A percentile compares a stretch with the other conserved stretches of the same genome.
These are phyloP conservation scores for Yasuhikotakia modesta DNA, from an alignment of 2,797 vertebrate species.

Conservation along the genomic window DNA sequence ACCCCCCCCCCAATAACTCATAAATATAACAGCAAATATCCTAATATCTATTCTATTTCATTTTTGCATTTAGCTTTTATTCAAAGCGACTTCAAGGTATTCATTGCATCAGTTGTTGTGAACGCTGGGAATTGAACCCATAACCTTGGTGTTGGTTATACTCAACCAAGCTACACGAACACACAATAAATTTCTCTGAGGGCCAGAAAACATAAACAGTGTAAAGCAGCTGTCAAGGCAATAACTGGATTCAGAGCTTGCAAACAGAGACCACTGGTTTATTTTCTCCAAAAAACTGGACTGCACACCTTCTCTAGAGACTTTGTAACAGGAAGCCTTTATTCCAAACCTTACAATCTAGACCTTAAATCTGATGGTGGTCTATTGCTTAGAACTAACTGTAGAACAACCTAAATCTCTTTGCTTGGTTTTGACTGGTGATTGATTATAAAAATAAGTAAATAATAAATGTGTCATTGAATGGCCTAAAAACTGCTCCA, in stretches of 20 bases:
- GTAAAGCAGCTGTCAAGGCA: conserved; percentile 28
- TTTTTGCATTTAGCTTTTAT: not conserved
- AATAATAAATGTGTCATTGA: no score
- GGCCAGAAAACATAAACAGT: conserved; percentile 20
- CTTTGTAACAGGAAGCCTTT: conserved; percentile 34
- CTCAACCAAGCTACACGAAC: not conserved
- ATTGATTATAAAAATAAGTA: not conserved
- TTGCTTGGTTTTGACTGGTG: conserved; percentile 6
- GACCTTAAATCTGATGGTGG: conserved; percentile 48
- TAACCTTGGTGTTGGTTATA: not conserved
- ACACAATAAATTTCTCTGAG: conserved; percentile 25
- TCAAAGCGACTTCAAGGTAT: not conserved
- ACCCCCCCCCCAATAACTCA: no score
- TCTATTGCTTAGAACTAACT: conserved; percentile 34
- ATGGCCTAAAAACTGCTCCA: conserved; percentile 3
- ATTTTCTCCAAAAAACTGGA: conserved; percentile 11
- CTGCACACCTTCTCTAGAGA: conserved; percentile 41
- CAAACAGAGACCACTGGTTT: conserved; percentile 3
- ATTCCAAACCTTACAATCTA: conserved; percentile 36
- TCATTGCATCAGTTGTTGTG: not conserved
- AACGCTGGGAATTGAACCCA: not conserved
- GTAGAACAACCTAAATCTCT: not conserved
- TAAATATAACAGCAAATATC: not conserved
- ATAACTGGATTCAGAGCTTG: conserved; percentile 26
- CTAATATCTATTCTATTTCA: not conserved